Conservation (phyloP, 1,140 invertebrate species). For the Augochlora pura region DNA sequence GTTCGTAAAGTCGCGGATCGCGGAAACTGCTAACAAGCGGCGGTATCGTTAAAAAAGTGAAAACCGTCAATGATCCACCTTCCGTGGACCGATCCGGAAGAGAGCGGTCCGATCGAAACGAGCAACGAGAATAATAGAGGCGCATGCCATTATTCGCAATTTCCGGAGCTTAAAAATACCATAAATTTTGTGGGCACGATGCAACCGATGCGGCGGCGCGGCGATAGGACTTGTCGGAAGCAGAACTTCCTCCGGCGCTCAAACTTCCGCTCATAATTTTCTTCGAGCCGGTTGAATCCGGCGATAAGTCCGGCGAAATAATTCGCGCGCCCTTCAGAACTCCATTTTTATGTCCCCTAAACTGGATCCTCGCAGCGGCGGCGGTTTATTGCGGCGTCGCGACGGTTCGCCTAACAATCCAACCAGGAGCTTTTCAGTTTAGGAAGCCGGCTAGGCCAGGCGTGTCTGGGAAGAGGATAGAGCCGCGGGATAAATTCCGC, state of each 20-base stretch:
- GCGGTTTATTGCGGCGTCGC: not conserved
- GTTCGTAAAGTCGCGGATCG: slow-evolving; percentile 27
- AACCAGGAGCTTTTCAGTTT: not conserved
- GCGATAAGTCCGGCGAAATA: slow-evolving; percentile 3
- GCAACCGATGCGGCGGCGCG: not conserved
- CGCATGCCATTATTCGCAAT: not conserved
- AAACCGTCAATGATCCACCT: not conserved
- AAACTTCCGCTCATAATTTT: slow-evolving; percentile 17
- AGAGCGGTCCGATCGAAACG: not conserved
- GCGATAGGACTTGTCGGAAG: not conserved
- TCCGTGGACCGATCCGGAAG: not conserved
- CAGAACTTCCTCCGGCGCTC: not conserved
- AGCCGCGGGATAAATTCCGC: not conserved
- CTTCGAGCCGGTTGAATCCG: slow-evolving; percentile 15
- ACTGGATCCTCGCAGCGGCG: slow-evolving; percentile 1
- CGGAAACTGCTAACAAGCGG: slow-evolving; percentile 6
- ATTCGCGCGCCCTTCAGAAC: not conserved
- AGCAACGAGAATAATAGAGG: not conserved
- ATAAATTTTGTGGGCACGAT: not conserved
- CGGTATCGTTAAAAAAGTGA: not conserved
- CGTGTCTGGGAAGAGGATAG: not conserved
- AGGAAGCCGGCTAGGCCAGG: not conserved
- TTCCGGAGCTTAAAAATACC: too few species aligned
- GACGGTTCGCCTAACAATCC: not conserved
- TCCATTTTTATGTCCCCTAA: slow-evolving; percentile 1